Evolutionary conservation across 2,888 invertebrate species (phyloP).

Genomic region (Orthosia gothica): DNA sequence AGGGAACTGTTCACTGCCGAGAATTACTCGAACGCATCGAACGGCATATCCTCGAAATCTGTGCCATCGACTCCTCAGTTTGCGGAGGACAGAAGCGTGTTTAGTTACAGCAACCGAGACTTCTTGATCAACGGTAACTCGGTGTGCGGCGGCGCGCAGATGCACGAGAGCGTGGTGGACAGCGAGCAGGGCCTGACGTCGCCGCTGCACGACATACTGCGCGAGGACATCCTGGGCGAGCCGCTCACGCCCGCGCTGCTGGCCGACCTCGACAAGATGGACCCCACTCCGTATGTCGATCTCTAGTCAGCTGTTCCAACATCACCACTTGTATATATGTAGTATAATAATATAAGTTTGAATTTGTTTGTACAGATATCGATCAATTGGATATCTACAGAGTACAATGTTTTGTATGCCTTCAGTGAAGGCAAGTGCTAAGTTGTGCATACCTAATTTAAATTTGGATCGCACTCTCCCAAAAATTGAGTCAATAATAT

Average conservation of each 20-base stretch:
- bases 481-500: constrained; percentile 86
- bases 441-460: constrained; percentile 77
- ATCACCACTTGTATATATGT: constrained; percentile 78
- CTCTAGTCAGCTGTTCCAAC: constrained; percentile 83
- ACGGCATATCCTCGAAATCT: constrained; percentile 93
- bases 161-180: constrained; percentile 80
- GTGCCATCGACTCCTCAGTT: constrained; percentile 94
- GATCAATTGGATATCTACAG: constrained; percentile 83
- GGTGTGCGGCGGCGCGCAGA: constrained; percentile 78
- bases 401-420: constrained; percentile 89
- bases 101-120: constrained; percentile 92
- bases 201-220: constrained; percentile 86
- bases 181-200: constrained; percentile 80
- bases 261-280: constrained; percentile 89
- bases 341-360: constrained; percentile 75
- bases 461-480: constrained; percentile 84
- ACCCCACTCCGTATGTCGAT: constrained; percentile 87
- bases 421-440: constrained; percentile 88
- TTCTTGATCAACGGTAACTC: constrained; percentile 93
- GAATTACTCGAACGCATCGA: constrained; percentile 78
- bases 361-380: constrained; percentile 85
- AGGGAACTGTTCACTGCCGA: constrained; percentile 82
- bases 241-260: constrained; percentile 86
- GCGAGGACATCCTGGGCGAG: constrained; percentile 83
- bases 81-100: constrained; percentile 88